A percentile compares a stretch with the other conserved stretches of the same genome.
These are phyloP conservation scores for Agrochola macilenta DNA, from an alignment of 2,888 invertebrate species.

Conservation along the genomic window DNA sequence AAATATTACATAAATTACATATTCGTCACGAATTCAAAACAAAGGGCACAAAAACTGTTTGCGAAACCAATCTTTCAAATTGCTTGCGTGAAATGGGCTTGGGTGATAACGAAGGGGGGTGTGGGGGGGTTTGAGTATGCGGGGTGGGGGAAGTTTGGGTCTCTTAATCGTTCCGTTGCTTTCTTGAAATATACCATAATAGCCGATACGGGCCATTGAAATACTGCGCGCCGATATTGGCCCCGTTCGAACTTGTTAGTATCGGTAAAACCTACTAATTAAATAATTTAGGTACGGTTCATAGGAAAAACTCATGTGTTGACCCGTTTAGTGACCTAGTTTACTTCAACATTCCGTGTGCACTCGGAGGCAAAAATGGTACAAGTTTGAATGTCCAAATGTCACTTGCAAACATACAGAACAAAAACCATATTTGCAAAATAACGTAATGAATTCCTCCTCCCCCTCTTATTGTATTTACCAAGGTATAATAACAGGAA, in stretches of 20 bases:
- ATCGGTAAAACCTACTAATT: neutral
- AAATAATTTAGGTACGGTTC: neutral
- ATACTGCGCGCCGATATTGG: neutral
- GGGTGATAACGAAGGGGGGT: conserved; percentile 38
- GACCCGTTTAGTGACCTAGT: neutral
- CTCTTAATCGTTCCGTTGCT: conserved; percentile 58
- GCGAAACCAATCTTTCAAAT: conserved; percentile 64
- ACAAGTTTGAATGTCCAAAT: neutral
- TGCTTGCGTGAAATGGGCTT: conserved; percentile 49
- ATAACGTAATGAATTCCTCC: neutral
- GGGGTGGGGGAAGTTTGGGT: conserved; percentile 27
- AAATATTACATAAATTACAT: neutral
- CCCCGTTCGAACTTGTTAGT: neutral
- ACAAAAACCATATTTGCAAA: neutral
- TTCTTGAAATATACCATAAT: conserved; percentile 53
- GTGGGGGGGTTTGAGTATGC: neutral
- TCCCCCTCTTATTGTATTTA: neutral
- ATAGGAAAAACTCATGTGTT: neutral
- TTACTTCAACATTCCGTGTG: neutral
- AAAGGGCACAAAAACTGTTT: conserved; percentile 50
- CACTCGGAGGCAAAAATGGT: neutral
- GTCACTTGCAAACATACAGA: neutral
- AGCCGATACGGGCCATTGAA: conserved; percentile 12
- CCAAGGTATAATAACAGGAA: neutral
- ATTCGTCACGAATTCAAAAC: conserved; percentile 28